These are phyloP conservation scores for Characodon lateralis DNA, from an alignment of 2,797 vertebrate genomes.

Conservation along the genomic window DNA sequence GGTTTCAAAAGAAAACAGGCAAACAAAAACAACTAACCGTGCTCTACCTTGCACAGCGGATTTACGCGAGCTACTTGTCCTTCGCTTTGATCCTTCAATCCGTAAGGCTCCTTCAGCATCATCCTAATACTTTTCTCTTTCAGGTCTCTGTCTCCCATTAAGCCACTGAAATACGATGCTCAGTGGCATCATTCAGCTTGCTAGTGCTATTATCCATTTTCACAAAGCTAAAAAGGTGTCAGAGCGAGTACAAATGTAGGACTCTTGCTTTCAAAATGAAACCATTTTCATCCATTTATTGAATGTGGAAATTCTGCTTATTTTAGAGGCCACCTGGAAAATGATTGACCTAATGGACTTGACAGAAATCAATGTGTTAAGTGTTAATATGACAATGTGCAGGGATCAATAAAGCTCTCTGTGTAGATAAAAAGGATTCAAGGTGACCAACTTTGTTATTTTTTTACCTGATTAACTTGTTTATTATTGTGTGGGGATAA, in stretches of 20 bases:
- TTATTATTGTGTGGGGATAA: not conserved
- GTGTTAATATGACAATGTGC: not conserved
- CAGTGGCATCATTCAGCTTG: slow-evolving; percentile 16
- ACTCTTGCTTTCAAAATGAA: slow-evolving; percentile 14
- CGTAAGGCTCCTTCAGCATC: slow-evolving; percentile 44
- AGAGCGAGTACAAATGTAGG: slow-evolving; percentile 15
- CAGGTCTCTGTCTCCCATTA: slow-evolving; percentile 25
- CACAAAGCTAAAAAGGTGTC: slow-evolving; percentile 23
- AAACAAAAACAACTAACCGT: slow-evolving; percentile 19
- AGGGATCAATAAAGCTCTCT: not conserved
- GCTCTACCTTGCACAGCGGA: slow-evolving; percentile 33
- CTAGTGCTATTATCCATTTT: slow-evolving; percentile 27
- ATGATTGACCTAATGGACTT: not conserved
- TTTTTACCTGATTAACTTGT: not conserved
- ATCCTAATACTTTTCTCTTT: slow-evolving; percentile 43
- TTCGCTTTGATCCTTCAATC: slow-evolving; percentile 53
- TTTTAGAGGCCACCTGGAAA: slow-evolving; percentile 5
- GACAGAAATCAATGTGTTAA: slow-evolving; percentile 7
- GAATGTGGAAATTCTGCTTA: not conserved
- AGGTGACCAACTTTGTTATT: not conserved
- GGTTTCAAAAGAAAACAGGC: slow-evolving; percentile 4
- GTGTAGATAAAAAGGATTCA: not conserved
- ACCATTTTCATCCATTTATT: slow-evolving; percentile 24
- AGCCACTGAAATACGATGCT: slow-evolving; percentile 31
- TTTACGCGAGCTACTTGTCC: slow-evolving; percentile 51